phyloP scores from a whole-genome alignment of 2,797 vertebrate genomes.

The Diplodus sargus region DNA sequence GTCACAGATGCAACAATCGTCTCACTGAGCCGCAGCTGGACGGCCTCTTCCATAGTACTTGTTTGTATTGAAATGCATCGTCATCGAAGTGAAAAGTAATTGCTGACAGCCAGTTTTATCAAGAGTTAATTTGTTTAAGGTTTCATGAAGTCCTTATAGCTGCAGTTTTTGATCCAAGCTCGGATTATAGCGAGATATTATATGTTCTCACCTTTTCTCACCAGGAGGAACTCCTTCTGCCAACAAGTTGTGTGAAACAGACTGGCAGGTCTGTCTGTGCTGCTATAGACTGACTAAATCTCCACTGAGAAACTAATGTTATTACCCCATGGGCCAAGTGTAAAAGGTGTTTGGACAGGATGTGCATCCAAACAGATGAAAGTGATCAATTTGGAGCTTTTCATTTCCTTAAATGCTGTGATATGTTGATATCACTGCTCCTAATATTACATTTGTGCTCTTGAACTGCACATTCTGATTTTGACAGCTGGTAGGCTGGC shows the following conservation, averaged over 20 bases:
- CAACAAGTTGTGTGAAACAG: constrained; percentile 31
- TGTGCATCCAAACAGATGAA: not conserved
- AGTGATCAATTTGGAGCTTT: not conserved
- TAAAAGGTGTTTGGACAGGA: constrained; percentile 30
- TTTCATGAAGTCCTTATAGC: not conserved
- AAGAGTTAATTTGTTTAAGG: not conserved
- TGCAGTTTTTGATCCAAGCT: not conserved
- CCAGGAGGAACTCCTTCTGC: constrained; percentile 1
- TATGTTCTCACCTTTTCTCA: constrained; percentile 32
- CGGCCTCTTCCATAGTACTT: too few relatives aligned
- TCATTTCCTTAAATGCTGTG: constrained; percentile 13
- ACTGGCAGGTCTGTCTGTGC: constrained; percentile 1
- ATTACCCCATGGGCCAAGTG: constrained; percentile 41
- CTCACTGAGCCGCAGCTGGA: constrained; percentile 4
- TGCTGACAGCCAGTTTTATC: not conserved
- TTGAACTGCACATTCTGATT: too few relatives aligned
- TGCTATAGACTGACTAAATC: constrained; percentile 1
- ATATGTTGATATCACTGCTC: not conserved
- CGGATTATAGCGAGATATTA: constrained; percentile 5
- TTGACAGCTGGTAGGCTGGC: too few relatives aligned
- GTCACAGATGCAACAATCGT: constrained; percentile 6
- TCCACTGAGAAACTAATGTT: constrained; percentile 11
- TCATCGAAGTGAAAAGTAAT: not conserved
- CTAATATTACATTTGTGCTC: too few relatives aligned
- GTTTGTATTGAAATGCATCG: not conserved